A percentile compares a stretch with the other conserved stretches of the same genome.
Conservation (phyloP, 1,140 invertebrate species). For the Microplitis mediator region DNA sequence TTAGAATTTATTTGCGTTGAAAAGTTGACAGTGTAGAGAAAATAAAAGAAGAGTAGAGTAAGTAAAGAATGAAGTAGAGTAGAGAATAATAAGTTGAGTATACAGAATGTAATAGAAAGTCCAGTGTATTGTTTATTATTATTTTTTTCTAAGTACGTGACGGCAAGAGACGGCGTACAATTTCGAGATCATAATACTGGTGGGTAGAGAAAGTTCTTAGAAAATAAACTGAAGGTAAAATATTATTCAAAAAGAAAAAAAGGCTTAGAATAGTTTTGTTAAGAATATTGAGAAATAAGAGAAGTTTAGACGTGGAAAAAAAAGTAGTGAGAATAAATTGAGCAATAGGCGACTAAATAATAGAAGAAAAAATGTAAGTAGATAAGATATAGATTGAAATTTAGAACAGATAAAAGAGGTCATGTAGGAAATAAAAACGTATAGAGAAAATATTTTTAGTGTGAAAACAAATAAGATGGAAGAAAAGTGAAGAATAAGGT, state of each 20-base stretch:
- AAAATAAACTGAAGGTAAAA: background rate
- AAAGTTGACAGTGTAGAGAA: background rate
- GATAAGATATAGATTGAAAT: too few relatives aligned
- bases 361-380: too few relatives aligned
- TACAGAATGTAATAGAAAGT: conserved; percentile 10
- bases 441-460: too few relatives aligned
- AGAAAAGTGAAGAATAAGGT: too few relatives aligned
- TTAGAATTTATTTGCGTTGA: too few relatives aligned
- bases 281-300: too few relatives aligned
- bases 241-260: background rate
- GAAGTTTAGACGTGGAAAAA: too few relatives aligned
- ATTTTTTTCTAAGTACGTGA: conserved; percentile 13
- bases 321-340: too few relatives aligned
- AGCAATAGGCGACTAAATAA: too few relatives aligned
- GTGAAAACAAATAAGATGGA: too few relatives aligned
- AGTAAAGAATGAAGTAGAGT: background rate
- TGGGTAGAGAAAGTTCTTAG: conserved; percentile 36
- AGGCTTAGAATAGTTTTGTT: background rate
- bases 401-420: too few relatives aligned
- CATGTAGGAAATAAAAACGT: too few relatives aligned
- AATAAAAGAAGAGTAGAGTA: background rate
- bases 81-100: background rate
- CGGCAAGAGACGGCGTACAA: conserved; percentile 31
- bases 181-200: conserved; percentile 48
- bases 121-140: background rate